These are phyloP conservation scores for Gorsachius goisagi DNA, from an alignment of 2,113 vertebrate species.

Conservation along the genomic window DNA sequence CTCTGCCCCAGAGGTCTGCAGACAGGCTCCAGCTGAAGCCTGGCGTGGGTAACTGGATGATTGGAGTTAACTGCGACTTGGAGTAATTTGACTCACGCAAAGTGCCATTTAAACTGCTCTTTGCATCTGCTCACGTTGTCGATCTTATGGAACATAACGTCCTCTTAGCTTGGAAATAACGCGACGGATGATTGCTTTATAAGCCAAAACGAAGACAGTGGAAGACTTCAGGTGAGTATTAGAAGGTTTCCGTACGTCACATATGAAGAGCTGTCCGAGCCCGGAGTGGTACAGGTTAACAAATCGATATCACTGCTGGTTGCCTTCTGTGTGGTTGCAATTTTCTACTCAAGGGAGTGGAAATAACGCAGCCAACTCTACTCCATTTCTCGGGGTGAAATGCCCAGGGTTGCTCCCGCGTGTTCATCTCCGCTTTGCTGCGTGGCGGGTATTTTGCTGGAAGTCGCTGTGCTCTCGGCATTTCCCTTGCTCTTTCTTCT, in stretches of 20 bases:
- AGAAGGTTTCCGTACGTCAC: background rate
- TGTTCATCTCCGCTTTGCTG: background rate
- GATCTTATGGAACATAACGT: rapidly evolving
- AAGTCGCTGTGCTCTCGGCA: background rate
- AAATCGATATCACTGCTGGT: background rate
- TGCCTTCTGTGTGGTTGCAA: background rate
- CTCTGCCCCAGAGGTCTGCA: background rate
- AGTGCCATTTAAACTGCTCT: background rate
- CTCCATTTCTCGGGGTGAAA: background rate
- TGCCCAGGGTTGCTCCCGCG: background rate
- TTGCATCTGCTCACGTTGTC: background rate
- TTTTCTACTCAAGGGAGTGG: background rate
- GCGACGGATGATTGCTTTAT: too few species aligned
- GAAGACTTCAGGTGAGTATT: background rate
- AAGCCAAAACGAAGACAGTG: background rate
- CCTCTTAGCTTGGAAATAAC: background rate
- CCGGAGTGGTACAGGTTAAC: background rate
- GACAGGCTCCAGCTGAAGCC: background rate
- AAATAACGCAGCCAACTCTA: background rate
- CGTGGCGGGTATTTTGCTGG: background rate
- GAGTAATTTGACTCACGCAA: background rate
- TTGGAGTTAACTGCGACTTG: background rate
- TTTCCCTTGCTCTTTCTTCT: background rate
- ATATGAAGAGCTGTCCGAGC: background rate
- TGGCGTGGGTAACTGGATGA: background rate